Base-by-base conservation (phyloP, 2,888 invertebrate species). In the Cremastinae sp. region DNA sequence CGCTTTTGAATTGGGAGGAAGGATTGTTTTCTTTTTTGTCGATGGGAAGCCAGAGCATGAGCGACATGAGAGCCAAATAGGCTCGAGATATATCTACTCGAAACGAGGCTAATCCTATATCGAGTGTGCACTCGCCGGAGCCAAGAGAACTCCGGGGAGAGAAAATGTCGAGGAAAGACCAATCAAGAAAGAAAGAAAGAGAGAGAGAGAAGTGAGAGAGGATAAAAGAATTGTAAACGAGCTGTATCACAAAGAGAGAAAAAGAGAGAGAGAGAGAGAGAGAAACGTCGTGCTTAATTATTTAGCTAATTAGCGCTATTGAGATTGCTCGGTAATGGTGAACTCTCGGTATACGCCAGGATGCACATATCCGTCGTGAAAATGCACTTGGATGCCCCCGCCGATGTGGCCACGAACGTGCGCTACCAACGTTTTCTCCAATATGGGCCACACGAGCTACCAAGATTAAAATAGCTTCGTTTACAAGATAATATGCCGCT, bases 241-340 rank as follows among this genome's bases (percentile, higher is more conserved):
- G 41, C 54, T 53, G 34, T 62, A 51, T 54, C 51, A 41, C n/a
- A 34, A 38, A 28, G 64, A 74, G 49, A n/a, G n/a, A n/a, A n/a
- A n/a, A n/a, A n/a, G n/a, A n/a, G n/a, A n/a, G n/a, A n/a, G n/a
- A n/a, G n/a, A n/a, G n/a, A n/a, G n/a, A n/a, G n/a, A n/a, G n/a
- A 64, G 51, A 69, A 51, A 74, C 58, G 64, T 66, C 71, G 72
- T 47, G 72, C 73, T 73, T 70, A 78, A 79, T 79, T 79, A 79
- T 78, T 73, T 62, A 59, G 58, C 73, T 79, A 79, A 79, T 79
- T 79, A 75, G 79, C 51, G 73, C 28, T 64, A 78, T 75, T 58
- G 75, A 78, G 51, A 75, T 70, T 51, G 45, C 49, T 56, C 9
- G 22, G 49, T 1, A 58, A 69, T 62, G 45, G 28, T 28, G 28